Percentiles rank a stretch among this genome's conserved stretches.
These are phyloP conservation scores for Holacanthus passer DNA, from an alignment of 2,113 vertebrate genomes.

Conservation along the genomic window DNA sequence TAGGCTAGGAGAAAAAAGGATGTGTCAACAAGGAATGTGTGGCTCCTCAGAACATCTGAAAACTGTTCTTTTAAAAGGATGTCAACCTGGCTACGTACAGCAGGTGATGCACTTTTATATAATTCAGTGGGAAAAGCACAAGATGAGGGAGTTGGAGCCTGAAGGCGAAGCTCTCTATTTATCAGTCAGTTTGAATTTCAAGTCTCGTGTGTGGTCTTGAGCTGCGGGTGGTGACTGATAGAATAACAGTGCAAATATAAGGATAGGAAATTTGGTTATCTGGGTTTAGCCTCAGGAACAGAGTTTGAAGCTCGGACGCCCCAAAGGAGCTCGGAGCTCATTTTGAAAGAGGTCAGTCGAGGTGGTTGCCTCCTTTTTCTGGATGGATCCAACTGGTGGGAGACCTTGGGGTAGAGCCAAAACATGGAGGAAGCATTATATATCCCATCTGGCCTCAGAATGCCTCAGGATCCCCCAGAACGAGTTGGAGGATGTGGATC, in stretches of 20 bases:
- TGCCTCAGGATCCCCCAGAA: neutral
- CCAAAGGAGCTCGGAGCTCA: neutral
- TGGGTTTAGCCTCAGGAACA: neutral
- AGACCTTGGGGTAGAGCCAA: neutral
- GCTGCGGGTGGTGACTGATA: neutral
- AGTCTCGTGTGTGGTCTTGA: constrained; percentile 7
- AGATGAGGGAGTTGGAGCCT: constrained; percentile 8
- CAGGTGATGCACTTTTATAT: constrained; percentile 18
- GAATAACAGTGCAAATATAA: neutral
- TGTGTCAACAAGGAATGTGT: constrained; percentile 8
- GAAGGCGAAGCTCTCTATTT: constrained; percentile 7
- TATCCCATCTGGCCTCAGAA: neutral
- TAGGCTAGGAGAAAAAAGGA: constrained; percentile 11
- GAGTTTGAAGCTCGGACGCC: neutral
- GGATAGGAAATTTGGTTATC: neutral
- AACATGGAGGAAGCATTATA: neutral
- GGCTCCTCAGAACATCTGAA: constrained; percentile 24
- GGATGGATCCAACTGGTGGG: neutral
- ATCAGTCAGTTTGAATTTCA: constrained; percentile 7
- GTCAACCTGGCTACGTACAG: constrained; percentile 19
- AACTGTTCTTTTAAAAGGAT: constrained; percentile 12
- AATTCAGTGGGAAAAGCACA: constrained; percentile 15
- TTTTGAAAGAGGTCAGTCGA: neutral
- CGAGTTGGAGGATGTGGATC: neutral
- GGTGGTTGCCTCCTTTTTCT: neutral